Evolutionary conservation across 2,797 vertebrate genomes (phyloP).

Genomic region (Poecile montanus): DNA sequence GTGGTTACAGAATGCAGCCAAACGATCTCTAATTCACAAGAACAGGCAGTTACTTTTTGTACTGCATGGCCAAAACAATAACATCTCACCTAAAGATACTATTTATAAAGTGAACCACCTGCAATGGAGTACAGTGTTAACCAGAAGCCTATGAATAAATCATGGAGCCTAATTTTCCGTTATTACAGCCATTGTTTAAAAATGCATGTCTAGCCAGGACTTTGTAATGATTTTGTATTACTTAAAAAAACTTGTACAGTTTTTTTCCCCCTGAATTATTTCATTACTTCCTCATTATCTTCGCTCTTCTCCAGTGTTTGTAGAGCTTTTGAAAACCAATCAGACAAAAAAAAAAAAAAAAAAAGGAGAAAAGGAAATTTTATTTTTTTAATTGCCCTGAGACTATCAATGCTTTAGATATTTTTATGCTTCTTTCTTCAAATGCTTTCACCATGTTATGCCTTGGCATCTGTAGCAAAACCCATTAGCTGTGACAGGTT

Average conservation of each 20-base stretch:
- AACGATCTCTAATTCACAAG: neutral
- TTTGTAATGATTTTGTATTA: slow-evolving; percentile 76
- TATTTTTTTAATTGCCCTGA: slow-evolving; percentile 21
- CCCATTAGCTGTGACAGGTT: slow-evolving; percentile 72
- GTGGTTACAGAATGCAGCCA: neutral
- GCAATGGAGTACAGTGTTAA: slow-evolving; percentile 68
- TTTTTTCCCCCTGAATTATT: slow-evolving; percentile 36
- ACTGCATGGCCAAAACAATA: neutral
- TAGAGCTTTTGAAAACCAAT: slow-evolving; percentile 28
- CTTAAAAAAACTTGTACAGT: slow-evolving; percentile 70
- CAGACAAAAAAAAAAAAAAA: neutral
- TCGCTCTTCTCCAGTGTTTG: neutral
- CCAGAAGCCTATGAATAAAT: slow-evolving; percentile 80
- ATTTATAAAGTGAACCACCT: slow-evolving; percentile 67
- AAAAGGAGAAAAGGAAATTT: neutral
- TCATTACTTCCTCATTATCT: slow-evolving; percentile 65
- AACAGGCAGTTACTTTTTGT: slow-evolving; percentile 7
- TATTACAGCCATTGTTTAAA: slow-evolving; percentile 81
- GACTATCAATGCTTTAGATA: slow-evolving; percentile 54
- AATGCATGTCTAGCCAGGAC: slow-evolving; percentile 76
- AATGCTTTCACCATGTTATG: slow-evolving; percentile 62
- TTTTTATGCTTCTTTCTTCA: slow-evolving; percentile 46
- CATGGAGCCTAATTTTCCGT: slow-evolving; percentile 80
- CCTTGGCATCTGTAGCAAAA: slow-evolving; percentile 61
- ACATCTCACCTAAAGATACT: slow-evolving; percentile 57